Base-by-base conservation (phyloP, 2,797 vertebrate genomes). In the Rachycentron canadum region DNA sequence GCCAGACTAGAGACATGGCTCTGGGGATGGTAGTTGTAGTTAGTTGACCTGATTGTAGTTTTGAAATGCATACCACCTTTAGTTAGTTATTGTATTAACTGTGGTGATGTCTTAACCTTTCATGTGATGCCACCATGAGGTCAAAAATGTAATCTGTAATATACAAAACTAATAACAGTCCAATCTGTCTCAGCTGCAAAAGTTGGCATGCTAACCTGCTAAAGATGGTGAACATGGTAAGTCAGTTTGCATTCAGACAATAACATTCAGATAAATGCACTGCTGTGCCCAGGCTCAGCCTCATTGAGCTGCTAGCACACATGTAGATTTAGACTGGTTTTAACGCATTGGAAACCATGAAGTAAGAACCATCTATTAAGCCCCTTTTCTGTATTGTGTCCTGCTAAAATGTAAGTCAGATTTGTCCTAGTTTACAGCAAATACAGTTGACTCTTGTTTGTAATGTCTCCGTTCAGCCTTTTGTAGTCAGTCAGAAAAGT, bases 371-470 rank as follows among this genome's bases (percentile, higher is more conserved):
- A 60, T 70, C 61, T 47, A 55, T 55, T 8, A 52, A 43, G 32
- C 14, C 0, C 5, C 59, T 58, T 34, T 43, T 53, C 8, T 36
- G 2, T 25, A 12, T 36, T 45, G 1, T 55, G 3, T 1, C 10
- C 32, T 21, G 47, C 17, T 61, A 16, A 32, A 59, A 75, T 40
- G 65, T 11, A 65, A 75, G 55, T 61, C 66, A 70, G 47, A 49
- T 26, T 60, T 72, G 47, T 41, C 21, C 47, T 32, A 10, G 49
- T 81, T 61, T 49, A 19, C 14, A 23, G 3, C 26, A 56, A 40
- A 38, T 61, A 36, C n/a, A 65, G 12, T 53, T 40, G 7, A 69
- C 23, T 47, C 4, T 79, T n/a, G 2, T 70, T 21, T 36, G 12
- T 55, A 45, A 28, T 25, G 52, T 63, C 52, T 69, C 11, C 13